These are phyloP conservation scores for Ptilodon capucinus DNA, from an alignment of 2,888 invertebrate genomes.

Conservation along the genomic window DNA sequence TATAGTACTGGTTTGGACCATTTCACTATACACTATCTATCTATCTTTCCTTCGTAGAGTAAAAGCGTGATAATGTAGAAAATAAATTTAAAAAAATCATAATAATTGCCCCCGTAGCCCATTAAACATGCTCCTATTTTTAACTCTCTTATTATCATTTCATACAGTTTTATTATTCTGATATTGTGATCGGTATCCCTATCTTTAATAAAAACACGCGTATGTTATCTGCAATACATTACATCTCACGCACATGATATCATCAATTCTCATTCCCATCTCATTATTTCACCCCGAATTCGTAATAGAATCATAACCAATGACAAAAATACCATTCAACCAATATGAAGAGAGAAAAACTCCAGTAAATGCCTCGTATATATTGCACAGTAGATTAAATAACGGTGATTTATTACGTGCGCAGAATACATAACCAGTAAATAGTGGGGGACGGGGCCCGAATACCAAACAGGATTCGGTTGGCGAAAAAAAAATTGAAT, in stretches of 20 bases:
- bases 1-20: too few relatives aligned
- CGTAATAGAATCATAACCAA: constrained; percentile 1
- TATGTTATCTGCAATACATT: background rate
- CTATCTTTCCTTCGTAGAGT: too few relatives aligned
- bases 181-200: too few relatives aligned
- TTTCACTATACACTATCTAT: too few relatives aligned
- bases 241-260: background rate
- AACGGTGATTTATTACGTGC: constrained; percentile 72
- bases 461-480: constrained; percentile 50
- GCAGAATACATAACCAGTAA: constrained; percentile 59
- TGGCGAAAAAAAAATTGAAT: constrained; percentile 43
- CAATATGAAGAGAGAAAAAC: constrained; percentile 34
- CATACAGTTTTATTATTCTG: too few relatives aligned
- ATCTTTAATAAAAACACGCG: background rate
- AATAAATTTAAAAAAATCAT: too few relatives aligned
- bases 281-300: background rate
- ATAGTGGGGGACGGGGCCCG: constrained; percentile 47
- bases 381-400: constrained; percentile 69
- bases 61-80: too few relatives aligned
- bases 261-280: background rate
- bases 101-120: too few relatives aligned
- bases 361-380: constrained; percentile 42
- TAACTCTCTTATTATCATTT: too few relatives aligned
- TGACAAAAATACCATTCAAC: constrained; percentile 28
- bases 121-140: too few relatives aligned